These are phyloP conservation scores for Agriotes lineatus DNA, from an alignment of 2,888 invertebrate genomes.

Conservation along the genomic window DNA sequence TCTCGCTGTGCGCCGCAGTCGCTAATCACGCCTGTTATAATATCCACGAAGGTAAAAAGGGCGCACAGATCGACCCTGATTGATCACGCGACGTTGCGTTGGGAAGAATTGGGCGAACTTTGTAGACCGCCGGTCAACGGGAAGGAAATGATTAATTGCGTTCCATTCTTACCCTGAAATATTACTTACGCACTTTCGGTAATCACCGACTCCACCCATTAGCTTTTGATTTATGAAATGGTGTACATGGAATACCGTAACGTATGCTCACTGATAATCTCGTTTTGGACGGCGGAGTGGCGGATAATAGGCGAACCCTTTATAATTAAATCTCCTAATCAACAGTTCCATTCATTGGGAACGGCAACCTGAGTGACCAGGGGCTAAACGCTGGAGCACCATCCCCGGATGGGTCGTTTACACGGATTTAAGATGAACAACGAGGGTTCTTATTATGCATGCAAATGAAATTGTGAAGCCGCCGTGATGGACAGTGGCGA, in stretches of 20 bases:
- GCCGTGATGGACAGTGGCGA: slow-evolving; percentile 58
- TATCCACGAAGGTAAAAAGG: slow-evolving; percentile 27
- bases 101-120: slow-evolving; percentile 25
- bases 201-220: slow-evolving; percentile 32
- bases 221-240: slow-evolving; percentile 37
- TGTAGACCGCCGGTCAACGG: slow-evolving; percentile 35
- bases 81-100: slow-evolving; percentile 29
- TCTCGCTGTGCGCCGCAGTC: slow-evolving; percentile 12
- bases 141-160: slow-evolving; percentile 42
- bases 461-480: slow-evolving; percentile 63
- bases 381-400: slow-evolving; percentile 52
- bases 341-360: slow-evolving; percentile 64
- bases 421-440: slow-evolving; percentile 66
- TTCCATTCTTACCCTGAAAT: slow-evolving; percentile 43
- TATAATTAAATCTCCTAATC: slow-evolving; percentile 66
- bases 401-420: slow-evolving; percentile 65
- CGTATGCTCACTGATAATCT: background rate
- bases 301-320: slow-evolving; percentile 49
- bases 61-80: slow-evolving; percentile 23
- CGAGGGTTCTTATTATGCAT: slow-evolving; percentile 64
- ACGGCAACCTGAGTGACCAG: slow-evolving; percentile 56
- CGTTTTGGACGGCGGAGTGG: slow-evolving; percentile 38
- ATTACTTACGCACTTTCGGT: slow-evolving; percentile 43
- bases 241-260: slow-evolving; percentile 36
- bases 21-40: slow-evolving; percentile 34